Conservation (phyloP, 2,888 invertebrate species). For the Catocala fraxini region DNA sequence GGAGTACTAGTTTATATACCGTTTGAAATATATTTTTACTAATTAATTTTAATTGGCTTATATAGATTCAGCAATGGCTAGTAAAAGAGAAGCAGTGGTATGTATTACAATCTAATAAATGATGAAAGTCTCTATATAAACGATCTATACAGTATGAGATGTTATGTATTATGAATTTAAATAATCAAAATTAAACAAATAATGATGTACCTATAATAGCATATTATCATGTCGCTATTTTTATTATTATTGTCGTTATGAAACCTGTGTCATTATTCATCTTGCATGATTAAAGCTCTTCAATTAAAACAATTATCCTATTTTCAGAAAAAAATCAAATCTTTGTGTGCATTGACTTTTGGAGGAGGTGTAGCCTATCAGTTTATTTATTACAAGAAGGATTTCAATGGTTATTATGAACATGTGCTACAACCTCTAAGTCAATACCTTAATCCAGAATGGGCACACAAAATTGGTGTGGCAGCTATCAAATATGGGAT, state of each 20-base stretch:
- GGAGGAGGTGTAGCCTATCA: conserved; percentile 90
- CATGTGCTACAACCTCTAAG: conserved; percentile 91
- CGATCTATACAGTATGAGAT: too few relatives aligned
- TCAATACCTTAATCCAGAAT: conserved; percentile 92
- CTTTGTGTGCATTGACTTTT: conserved; percentile 89
- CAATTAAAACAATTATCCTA: too few relatives aligned
- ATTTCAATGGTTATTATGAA: conserved; percentile 93
- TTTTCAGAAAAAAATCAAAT: conserved; percentile 90
- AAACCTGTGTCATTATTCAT: too few relatives aligned
- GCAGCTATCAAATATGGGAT: conserved; percentile 92
- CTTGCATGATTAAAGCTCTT: too few relatives aligned
- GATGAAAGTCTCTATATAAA: too few relatives aligned
- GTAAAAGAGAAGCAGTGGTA: conserved; percentile 17
- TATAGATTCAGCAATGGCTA: conserved; percentile 3
- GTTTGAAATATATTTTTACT: too few relatives aligned
- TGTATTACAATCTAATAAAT: neutral
- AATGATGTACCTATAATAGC: too few relatives aligned
- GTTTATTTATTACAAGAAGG: conserved; percentile 90
- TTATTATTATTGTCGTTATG: too few relatives aligned
- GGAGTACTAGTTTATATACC: too few relatives aligned
- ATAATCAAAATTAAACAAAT: neutral
- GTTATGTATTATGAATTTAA: neutral
- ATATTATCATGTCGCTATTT: too few relatives aligned
- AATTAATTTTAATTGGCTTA: too few relatives aligned
- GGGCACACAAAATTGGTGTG: conserved; percentile 93